A percentile compares a stretch with the other conserved stretches of the same genome.
These are phyloP conservation scores for Caenorhabditis latens DNA, from an alignment of 1,140 invertebrate genomes.

Conservation along the genomic window DNA sequence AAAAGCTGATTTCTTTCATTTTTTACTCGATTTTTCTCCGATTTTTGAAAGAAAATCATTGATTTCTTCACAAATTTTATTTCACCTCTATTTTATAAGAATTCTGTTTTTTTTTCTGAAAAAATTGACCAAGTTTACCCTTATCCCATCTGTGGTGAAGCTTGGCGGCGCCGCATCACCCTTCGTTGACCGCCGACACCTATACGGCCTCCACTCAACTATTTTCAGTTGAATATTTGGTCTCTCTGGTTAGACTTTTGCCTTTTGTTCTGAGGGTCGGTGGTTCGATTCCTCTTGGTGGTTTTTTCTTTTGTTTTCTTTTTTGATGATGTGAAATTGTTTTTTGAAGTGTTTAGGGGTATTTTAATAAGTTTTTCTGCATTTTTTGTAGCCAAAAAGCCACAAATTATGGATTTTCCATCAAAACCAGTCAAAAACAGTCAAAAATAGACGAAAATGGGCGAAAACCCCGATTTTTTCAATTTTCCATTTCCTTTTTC, in stretches of 20 bases:
- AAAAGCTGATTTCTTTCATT: no score
- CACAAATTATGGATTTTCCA: background rate
- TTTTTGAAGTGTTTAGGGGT: background rate
- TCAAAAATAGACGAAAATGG: no score
- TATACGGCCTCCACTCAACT: background rate
- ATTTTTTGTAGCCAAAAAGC: background rate
- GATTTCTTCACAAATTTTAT: no score
- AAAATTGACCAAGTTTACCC: no score
- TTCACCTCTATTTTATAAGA: no score
- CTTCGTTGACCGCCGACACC: background rate
- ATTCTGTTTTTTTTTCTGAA: no score
- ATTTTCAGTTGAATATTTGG: background rate
- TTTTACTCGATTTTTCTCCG: no score
- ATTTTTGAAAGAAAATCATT: no score
- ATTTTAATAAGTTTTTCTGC: background rate
- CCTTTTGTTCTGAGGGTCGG: background rate
- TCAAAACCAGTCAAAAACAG: background rate
- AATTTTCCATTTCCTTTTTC: background rate
- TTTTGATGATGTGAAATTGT: background rate
- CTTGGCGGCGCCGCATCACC: background rate
- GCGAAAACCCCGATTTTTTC: no score
- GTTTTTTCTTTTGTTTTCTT: background rate
- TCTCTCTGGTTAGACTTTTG: background rate
- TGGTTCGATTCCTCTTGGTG: background rate
- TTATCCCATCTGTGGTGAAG: no score